A percentile compares a stretch with the other conserved stretches of the same genome.
Conservation (phyloP, 2,113 vertebrate genomes). For the Boleophthalmus pectinirostris region DNA sequence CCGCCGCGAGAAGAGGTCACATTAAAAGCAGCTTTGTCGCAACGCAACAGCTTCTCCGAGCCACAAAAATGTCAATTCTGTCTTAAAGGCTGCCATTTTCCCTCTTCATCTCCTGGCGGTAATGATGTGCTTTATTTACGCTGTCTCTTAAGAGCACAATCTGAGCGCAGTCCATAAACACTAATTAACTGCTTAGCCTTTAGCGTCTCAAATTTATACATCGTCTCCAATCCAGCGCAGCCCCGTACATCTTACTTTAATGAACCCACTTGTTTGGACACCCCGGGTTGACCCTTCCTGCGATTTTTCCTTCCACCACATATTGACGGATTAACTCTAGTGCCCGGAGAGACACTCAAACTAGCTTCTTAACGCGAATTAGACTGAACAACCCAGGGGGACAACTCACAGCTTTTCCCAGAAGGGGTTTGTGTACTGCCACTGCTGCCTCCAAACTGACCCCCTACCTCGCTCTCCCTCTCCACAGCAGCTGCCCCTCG, state of each 20-base stretch:
- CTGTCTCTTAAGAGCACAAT: slow-evolving; percentile 69
- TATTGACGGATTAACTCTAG: slow-evolving; percentile 61
- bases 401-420: slow-evolving; percentile 46
- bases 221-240: slow-evolving; percentile 65
- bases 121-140: slow-evolving; percentile 83
- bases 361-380: slow-evolving; percentile 52
- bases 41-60: slow-evolving; percentile 82
- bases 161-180: slow-evolving; percentile 71
- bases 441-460: slow-evolving; percentile 28
- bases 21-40: slow-evolving; percentile 85
- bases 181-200: slow-evolving; percentile 77
- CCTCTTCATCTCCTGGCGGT: slow-evolving; percentile 44
- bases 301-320: slow-evolving; percentile 19
- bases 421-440: slow-evolving; percentile 34
- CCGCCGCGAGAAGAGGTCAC: slow-evolving; percentile 63
- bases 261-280: slow-evolving; percentile 56
- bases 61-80: slow-evolving; percentile 82
- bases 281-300: slow-evolving; percentile 21
- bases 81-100: slow-evolving; percentile 62
- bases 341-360: slow-evolving; percentile 61
- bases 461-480: slow-evolving; percentile 31
- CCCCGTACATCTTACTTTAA: slow-evolving; percentile 53
- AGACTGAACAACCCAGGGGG: slow-evolving; percentile 27
- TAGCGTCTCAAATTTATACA: slow-evolving; percentile 69
- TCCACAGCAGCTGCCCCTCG: slow-evolving; percentile 36